Evolutionary conservation across 2,888 invertebrate species (phyloP).

Genomic region (Rhamnusium bicolor): DNA sequence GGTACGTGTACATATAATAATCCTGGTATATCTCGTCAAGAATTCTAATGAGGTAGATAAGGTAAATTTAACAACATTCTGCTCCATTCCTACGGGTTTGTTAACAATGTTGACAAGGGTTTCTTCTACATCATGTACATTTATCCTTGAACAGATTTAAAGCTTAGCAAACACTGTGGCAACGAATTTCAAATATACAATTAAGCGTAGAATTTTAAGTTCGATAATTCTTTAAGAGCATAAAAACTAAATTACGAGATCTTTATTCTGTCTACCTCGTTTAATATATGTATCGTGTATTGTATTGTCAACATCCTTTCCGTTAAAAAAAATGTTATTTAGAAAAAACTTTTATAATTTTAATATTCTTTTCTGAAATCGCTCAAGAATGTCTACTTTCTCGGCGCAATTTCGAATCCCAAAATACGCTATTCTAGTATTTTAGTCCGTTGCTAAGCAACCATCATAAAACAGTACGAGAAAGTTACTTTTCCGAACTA

Average conservation of each 20-base stretch:
- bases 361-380: too few relatives aligned
- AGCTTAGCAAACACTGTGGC: background rate
- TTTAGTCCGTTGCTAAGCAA: too few relatives aligned
- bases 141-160: background rate
- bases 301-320: too few relatives aligned
- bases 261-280: too few relatives aligned
- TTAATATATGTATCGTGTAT: too few relatives aligned
- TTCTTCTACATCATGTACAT: background rate
- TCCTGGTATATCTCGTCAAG: background rate
- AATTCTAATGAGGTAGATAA: background rate
- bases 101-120: background rate
- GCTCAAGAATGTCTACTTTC: too few relatives aligned
- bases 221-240: background rate
- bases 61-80: background rate
- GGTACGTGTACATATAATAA: background rate
- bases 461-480: too few relatives aligned
- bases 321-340: too few relatives aligned
- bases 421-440: too few relatives aligned
- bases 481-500: too few relatives aligned
- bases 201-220: background rate
- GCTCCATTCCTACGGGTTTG: background rate
- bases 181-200: background rate
- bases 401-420: too few relatives aligned
- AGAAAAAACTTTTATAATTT: too few relatives aligned
- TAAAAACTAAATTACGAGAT: background rate